Evolutionary conservation across 2,113 vertebrate species (phyloP).

Genomic region (Argyrosomus japonicus): DNA sequence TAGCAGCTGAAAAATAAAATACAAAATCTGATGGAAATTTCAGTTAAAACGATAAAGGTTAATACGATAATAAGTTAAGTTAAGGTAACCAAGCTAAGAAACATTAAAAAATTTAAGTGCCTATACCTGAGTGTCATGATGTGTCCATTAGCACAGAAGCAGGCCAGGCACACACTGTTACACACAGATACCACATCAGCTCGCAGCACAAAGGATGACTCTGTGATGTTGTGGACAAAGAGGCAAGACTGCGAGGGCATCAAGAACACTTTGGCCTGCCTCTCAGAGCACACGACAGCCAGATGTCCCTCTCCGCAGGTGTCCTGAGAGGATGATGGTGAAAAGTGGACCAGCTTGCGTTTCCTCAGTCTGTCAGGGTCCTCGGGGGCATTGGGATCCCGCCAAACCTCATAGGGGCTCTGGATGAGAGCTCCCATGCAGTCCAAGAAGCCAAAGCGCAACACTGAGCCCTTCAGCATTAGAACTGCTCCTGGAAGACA

Average conservation of each 20-base stretch:
- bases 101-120: background rate
- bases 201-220: slow-evolving; percentile 95
- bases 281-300: slow-evolving; percentile 95
- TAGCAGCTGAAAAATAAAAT: background rate
- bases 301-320: slow-evolving; percentile 91
- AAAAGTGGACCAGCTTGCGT: slow-evolving; percentile 92
- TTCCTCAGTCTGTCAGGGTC: slow-evolving; percentile 89
- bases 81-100: no score
- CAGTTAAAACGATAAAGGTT: background rate
- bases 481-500: slow-evolving; percentile 87
- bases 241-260: slow-evolving; percentile 98
- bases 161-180: slow-evolving; percentile 94
- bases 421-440: slow-evolving; percentile 88
- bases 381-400: slow-evolving; percentile 88
- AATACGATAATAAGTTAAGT: no score
- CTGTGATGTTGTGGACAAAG: slow-evolving; percentile 97
- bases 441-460: slow-evolving; percentile 93
- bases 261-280: slow-evolving; percentile 97
- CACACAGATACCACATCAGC: slow-evolving; percentile 92
- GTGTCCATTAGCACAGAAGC: slow-evolving; percentile 98
- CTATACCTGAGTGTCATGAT: slow-evolving; percentile 96
- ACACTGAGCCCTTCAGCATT: slow-evolving; percentile 93
- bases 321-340: slow-evolving; percentile 91
- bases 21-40: background rate
- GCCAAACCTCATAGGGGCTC: slow-evolving; percentile 94